Evolutionary conservation across 1,140 invertebrate species (phyloP).

Genomic region (Cydia pomonella): DNA sequence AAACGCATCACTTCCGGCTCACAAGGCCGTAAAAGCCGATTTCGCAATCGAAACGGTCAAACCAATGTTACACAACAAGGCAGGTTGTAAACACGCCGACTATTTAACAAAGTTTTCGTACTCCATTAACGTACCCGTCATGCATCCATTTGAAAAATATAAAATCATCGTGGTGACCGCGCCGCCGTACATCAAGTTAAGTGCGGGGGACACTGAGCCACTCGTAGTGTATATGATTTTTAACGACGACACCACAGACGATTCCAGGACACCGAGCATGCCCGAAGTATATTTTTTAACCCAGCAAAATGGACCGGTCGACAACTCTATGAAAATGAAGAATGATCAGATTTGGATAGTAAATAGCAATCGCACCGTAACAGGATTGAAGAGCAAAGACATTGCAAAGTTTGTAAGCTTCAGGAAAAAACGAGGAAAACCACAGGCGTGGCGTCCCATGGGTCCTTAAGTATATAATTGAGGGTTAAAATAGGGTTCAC

Average conservation of each 20-base stretch:
- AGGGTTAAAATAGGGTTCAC: not conserved
- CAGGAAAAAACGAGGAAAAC: conserved; percentile 50
- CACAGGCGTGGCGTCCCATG: not conserved
- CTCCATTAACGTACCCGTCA: conserved; percentile 56
- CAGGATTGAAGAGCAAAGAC: conserved; percentile 61
- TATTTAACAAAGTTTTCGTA: conserved; percentile 22
- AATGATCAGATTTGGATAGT: conserved; percentile 57
- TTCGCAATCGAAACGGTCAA: not conserved
- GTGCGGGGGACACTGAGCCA: conserved; percentile 43
- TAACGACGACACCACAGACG: conserved; percentile 45
- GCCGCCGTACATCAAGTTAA: conserved; percentile 55
- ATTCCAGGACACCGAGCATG: conserved; percentile 43
- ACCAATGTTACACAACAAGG: not conserved
- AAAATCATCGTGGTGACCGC: conserved; percentile 63
- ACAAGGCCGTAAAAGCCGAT: not conserved
- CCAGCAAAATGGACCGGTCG: conserved; percentile 38
- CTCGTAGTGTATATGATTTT: conserved; percentile 64
- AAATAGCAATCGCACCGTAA: conserved; percentile 64
- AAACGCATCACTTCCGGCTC: not conserved
- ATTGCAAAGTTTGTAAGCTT: conserved; percentile 62
- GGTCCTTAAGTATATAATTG: not conserved
- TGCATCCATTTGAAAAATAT: conserved; percentile 53
- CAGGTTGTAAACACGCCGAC: not conserved
- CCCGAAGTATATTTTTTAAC: conserved; percentile 64
- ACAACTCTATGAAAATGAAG: conserved; percentile 41